Evolutionary conservation across 1,140 invertebrate species (phyloP).

Genomic region (Bradysia coprophila): DNA sequence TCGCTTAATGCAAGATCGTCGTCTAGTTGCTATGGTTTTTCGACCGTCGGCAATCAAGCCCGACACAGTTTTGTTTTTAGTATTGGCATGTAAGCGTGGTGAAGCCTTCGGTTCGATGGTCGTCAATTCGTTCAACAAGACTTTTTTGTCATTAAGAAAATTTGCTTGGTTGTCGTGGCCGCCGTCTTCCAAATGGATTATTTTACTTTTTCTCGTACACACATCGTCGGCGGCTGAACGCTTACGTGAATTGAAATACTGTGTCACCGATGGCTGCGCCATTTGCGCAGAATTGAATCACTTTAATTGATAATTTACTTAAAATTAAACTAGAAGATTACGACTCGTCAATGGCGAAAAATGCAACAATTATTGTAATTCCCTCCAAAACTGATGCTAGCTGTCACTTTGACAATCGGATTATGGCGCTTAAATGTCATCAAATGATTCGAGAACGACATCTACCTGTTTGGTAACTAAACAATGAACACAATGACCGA

Average conservation of each 20-base stretch:
- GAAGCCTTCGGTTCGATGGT: not conserved
- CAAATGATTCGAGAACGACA: too few species aligned
- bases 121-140: not conserved
- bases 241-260: slow-evolving; percentile 49
- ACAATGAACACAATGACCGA: too few species aligned
- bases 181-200: slow-evolving; percentile 28
- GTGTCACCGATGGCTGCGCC: slow-evolving; percentile 42
- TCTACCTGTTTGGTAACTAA: too few species aligned
- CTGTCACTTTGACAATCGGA: too few species aligned
- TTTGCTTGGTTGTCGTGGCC: slow-evolving; percentile 1
- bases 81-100: not conserved
- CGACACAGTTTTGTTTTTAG: not conserved
- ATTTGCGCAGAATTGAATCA: too few species aligned
- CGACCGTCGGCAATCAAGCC: too few species aligned
- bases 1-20: not conserved
- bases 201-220: slow-evolving; percentile 33
- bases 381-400: too few species aligned
- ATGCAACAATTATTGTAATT: too few species aligned
- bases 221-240: slow-evolving; percentile 42
- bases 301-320: too few species aligned
- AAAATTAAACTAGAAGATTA: too few species aligned
- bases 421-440: too few species aligned
- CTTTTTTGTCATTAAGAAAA: not conserved
- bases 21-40: not conserved
- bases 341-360: too few species aligned